phyloP scores from a whole-genome alignment of 2,888 invertebrate genomes.

The Ectropis crepuscularia region DNA sequence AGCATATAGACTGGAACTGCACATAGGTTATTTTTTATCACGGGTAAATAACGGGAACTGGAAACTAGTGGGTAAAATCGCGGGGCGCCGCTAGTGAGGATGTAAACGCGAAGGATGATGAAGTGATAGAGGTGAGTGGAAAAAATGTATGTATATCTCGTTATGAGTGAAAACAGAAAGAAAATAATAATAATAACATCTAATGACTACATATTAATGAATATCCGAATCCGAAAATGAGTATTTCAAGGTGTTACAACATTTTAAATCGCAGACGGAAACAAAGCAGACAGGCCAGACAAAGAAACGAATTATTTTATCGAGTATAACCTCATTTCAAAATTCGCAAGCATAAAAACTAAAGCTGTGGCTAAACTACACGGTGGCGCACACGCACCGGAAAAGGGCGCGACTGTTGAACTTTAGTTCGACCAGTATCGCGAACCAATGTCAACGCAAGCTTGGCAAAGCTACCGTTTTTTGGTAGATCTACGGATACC shows the following conservation, averaged over 20 bases:
- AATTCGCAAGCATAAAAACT: constrained; percentile 34
- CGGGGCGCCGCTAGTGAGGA: too few relatives aligned
- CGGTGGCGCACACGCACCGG: constrained; percentile 61
- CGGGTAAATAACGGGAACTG: too few relatives aligned
- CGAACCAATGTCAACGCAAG: constrained; percentile 1
- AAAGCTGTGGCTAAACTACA: constrained; percentile 32
- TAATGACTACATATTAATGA: neutral
- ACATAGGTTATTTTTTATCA: too few relatives aligned
- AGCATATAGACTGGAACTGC: too few relatives aligned
- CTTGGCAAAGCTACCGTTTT: neutral
- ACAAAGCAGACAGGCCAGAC: constrained; percentile 10
- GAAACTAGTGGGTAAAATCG: too few relatives aligned
- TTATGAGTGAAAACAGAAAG: too few relatives aligned
- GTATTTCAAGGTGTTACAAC: constrained; percentile 9
- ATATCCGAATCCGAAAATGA: neutral
- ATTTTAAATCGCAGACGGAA: constrained; percentile 13
- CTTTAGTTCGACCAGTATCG: constrained; percentile 55
- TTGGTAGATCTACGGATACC: too few relatives aligned
- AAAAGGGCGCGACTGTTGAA: constrained; percentile 74
- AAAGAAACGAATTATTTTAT: constrained; percentile 9
- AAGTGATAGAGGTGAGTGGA: too few relatives aligned
- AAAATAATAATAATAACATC: too few relatives aligned
- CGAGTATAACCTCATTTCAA: constrained; percentile 12
- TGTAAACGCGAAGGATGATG: too few relatives aligned
- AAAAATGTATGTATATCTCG: too few relatives aligned